These are phyloP conservation scores for Leuctra nigra DNA, from an alignment of 2,888 invertebrate genomes.

Conservation along the genomic window DNA sequence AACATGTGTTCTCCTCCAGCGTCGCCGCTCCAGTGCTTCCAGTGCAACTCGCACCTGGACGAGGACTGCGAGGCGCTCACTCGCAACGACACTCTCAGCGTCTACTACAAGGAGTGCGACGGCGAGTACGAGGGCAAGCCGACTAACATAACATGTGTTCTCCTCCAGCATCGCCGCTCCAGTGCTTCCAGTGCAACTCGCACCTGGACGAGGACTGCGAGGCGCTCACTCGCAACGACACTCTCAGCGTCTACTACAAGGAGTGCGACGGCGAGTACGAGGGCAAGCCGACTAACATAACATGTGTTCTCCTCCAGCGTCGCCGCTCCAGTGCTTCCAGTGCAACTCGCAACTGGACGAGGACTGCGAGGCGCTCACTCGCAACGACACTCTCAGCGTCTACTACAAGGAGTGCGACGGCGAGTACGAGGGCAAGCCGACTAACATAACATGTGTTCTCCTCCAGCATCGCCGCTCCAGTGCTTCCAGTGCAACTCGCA, in stretches of 20 bases:
- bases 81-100: conserved; percentile 42
- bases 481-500: conserved; percentile 73
- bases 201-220: conserved; percentile 58
- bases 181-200: conserved; percentile 73
- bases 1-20: too few species aligned
- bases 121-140: conserved; percentile 45
- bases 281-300: conserved; percentile 44
- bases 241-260: conserved; percentile 34
- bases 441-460: too few species aligned
- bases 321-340: conserved; percentile 69
- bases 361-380: conserved; percentile 55
- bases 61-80: conserved; percentile 57
- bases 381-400: conserved; percentile 41
- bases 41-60: conserved; percentile 66
- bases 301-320: too few species aligned
- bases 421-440: conserved; percentile 45
- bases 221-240: conserved; percentile 49
- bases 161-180: too few species aligned
- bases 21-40: too few species aligned
- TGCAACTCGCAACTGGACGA: conserved; percentile 65
- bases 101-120: conserved; percentile 37
- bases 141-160: too few species aligned
- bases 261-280: conserved; percentile 43
- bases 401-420: conserved; percentile 38
- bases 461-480: too few species aligned